These are phyloP conservation scores for Dendrocincla fuliginosa DNA, from an alignment of 2,797 vertebrate genomes.

Conservation along the genomic window DNA sequence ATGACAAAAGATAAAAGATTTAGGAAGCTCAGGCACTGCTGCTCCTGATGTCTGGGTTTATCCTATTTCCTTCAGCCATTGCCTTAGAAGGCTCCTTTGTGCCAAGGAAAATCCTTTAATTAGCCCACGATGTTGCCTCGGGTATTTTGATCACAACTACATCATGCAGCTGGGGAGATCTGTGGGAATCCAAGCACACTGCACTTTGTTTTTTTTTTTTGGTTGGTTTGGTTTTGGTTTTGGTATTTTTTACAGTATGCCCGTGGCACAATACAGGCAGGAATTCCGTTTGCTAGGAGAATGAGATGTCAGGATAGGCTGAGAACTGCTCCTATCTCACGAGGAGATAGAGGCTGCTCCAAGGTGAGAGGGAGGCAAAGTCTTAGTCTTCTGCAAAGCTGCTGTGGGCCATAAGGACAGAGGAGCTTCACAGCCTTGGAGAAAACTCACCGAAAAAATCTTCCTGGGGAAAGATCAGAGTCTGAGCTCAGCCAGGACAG, in stretches of 20 bases:
- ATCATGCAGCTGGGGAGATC: background rate
- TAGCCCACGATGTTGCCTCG: background rate
- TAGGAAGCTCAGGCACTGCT: background rate
- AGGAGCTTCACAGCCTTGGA: background rate
- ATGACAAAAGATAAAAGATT: background rate
- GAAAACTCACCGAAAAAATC: background rate
- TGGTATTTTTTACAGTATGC: background rate
- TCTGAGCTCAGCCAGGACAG: background rate
- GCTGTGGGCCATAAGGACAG: accelerated
- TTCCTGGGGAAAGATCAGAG: background rate
- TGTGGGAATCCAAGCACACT: background rate
- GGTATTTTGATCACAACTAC: background rate
- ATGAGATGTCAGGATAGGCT: background rate
- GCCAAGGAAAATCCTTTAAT: background rate
- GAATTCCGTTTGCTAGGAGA: background rate
- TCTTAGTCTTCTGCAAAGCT: background rate
- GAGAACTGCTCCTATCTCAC: accelerated
- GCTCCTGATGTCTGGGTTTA: background rate
- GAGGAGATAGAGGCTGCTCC: background rate
- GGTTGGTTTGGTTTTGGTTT: too few relatives aligned
- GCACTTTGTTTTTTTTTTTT: background rate
- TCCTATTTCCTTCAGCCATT: background rate
- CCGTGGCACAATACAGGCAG: background rate
- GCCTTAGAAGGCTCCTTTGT: background rate
- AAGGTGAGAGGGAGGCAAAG: background rate